These are phyloP conservation scores for Hylomyscus alleni DNA, from an alignment of 2,797 vertebrate genomes.

Conservation along the genomic window DNA sequence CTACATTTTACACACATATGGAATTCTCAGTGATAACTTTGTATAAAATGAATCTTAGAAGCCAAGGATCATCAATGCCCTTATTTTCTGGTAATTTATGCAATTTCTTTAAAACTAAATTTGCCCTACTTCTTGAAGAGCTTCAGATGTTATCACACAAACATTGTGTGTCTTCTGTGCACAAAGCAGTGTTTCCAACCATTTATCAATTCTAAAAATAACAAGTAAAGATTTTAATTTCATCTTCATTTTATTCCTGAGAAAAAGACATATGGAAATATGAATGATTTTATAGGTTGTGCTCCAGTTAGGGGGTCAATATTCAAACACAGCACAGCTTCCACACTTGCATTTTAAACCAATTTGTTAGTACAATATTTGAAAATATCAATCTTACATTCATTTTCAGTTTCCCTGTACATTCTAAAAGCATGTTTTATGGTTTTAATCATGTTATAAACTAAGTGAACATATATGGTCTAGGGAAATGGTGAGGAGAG, in stretches of 20 bases:
- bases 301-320: neutral
- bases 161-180: neutral
- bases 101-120: neutral
- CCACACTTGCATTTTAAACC: neutral
- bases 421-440: neutral
- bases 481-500: neutral
- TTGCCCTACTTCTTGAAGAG: neutral
- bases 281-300: neutral
- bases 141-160: neutral
- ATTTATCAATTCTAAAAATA: conserved; percentile 11
- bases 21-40: too few relatives aligned
- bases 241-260: neutral
- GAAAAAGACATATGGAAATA: neutral
- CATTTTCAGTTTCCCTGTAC: neutral
- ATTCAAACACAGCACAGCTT: neutral
- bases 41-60: neutral
- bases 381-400: neutral
- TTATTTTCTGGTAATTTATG: neutral
- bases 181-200: neutral
- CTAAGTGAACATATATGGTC: neutral
- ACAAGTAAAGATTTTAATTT: neutral
- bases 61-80: neutral
- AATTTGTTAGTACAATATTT: neutral
- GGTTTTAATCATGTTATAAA: neutral
- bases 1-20: neutral